Evolutionary conservation across 2,888 invertebrate species (phyloP).

Genomic region (Thereva unica): DNA sequence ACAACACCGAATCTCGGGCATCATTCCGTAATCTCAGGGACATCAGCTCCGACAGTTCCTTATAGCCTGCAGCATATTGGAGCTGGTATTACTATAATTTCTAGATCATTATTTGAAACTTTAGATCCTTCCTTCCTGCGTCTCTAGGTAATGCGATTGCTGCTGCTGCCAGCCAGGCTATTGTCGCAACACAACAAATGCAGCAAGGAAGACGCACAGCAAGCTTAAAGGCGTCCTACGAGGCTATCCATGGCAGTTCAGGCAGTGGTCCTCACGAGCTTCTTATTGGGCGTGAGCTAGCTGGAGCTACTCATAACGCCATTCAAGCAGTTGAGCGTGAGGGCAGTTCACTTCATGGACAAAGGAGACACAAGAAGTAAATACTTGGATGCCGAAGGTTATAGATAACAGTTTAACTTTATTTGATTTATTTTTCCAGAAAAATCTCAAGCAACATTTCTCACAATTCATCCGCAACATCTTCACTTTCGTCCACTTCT

Average conservation of each 20-base stretch:
- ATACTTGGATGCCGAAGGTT: not conserved
- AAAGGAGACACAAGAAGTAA: slow-evolving; percentile 68
- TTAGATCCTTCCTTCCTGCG: not conserved
- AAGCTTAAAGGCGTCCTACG: slow-evolving; percentile 92
- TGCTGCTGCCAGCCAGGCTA: slow-evolving; percentile 93
- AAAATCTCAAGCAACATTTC: slow-evolving; percentile 50
- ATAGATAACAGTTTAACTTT: not conserved
- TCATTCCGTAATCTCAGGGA: slow-evolving; percentile 51
- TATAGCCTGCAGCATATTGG: slow-evolving; percentile 81
- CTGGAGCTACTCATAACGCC: slow-evolving; percentile 73
- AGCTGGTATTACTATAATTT: slow-evolving; percentile 63
- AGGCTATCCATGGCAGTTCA: slow-evolving; percentile 76
- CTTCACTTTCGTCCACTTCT: slow-evolving; percentile 50
- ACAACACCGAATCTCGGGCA: slow-evolving; percentile 48
- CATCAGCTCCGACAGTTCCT: slow-evolving; percentile 58
- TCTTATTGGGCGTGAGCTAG: slow-evolving; percentile 72
- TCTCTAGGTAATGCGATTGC: slow-evolving; percentile 75
- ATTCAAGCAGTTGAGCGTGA: slow-evolving; percentile 68
- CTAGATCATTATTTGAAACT: not conserved
- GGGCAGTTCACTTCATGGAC: slow-evolving; percentile 62
- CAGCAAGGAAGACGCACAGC: slow-evolving; percentile 92
- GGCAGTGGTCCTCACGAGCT: slow-evolving; percentile 67
- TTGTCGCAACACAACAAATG: slow-evolving; percentile 95
- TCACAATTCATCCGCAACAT: slow-evolving; percentile 49
- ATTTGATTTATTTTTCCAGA: slow-evolving; percentile 44